These are phyloP conservation scores for Chrysolina americana DNA, from an alignment of 2,888 invertebrate genomes.

Conservation along the genomic window DNA sequence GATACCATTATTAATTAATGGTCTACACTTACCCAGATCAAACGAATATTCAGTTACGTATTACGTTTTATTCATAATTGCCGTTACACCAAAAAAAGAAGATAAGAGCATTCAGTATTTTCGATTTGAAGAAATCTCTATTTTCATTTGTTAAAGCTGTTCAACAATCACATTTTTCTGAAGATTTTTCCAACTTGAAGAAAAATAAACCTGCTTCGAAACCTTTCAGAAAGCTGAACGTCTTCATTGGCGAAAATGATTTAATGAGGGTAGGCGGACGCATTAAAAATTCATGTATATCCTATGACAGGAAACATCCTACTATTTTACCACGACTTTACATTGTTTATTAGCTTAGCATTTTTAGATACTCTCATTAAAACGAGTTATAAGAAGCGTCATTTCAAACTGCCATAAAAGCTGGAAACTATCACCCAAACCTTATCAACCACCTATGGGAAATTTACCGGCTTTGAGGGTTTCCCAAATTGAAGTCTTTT, in stretches of 20 bases:
- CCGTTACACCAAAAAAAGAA: too few relatives aligned
- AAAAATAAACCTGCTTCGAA: too few relatives aligned
- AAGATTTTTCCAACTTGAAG: not conserved
- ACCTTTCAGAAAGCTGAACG: not conserved
- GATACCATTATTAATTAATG: too few relatives aligned
- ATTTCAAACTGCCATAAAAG: not conserved
- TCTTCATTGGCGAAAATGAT: not conserved
- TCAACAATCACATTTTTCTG: not conserved
- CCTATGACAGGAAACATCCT: not conserved
- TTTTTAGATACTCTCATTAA: not conserved
- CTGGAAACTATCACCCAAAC: not conserved
- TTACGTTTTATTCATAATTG: too few relatives aligned
- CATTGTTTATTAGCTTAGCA: not conserved
- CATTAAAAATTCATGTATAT: not conserved
- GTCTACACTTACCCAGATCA: too few relatives aligned
- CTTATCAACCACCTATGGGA: conserved; percentile 8
- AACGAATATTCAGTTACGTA: too few relatives aligned
- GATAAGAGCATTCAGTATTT: too few relatives aligned
- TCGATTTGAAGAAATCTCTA: too few relatives aligned
- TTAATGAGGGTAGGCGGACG: not conserved
- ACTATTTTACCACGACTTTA: not conserved
- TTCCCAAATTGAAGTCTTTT: not conserved
- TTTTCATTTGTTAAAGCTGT: too few relatives aligned
- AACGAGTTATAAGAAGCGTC: not conserved
- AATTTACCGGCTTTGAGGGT: not conserved